These are phyloP conservation scores for Peromyscus eremicus DNA, from an alignment of 2,797 vertebrate species.

Conservation along the genomic window DNA sequence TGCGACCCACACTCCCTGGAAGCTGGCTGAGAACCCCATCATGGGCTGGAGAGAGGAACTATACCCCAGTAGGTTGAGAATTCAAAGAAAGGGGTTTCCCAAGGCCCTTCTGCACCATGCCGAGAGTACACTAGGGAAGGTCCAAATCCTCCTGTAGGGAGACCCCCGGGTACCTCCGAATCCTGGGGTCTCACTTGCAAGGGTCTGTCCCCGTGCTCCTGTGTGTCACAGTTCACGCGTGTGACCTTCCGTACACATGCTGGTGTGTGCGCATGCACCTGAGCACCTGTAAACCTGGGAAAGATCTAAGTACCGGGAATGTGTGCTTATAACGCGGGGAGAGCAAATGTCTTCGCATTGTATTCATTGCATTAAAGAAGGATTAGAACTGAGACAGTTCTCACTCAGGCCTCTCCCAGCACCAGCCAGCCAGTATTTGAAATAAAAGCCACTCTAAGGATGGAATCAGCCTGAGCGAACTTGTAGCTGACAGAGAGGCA, in stretches of 20 bases:
- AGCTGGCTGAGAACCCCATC: background rate
- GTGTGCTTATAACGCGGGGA: background rate
- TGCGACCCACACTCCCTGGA: background rate
- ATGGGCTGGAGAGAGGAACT: rapidly evolving
- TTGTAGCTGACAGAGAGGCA: background rate
- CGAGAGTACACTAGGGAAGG: rapidly evolving
- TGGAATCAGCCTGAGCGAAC: background rate
- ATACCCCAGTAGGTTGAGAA: background rate
- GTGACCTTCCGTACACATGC: background rate
- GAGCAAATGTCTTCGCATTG: conserved; percentile 26
- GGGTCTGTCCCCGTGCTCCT: background rate
- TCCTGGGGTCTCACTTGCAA: background rate
- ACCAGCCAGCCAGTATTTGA: background rate
- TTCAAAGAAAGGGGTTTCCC: background rate
- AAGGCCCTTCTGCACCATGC: background rate
- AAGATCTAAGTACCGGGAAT: rapidly evolving
- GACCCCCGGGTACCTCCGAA: background rate
- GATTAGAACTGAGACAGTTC: conserved; percentile 15
- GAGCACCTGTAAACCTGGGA: background rate
- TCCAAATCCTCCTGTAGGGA: background rate
- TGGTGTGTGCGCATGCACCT: background rate
- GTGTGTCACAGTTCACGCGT: background rate
- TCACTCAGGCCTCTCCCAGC: background rate
- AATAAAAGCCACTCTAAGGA: conserved; percentile 25
- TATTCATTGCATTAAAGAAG: background rate